A percentile compares a stretch with the other conserved stretches of the same genome.
phyloP scores from a whole-genome alignment of 1,140 invertebrate species.

The Cydia pomonella region DNA sequence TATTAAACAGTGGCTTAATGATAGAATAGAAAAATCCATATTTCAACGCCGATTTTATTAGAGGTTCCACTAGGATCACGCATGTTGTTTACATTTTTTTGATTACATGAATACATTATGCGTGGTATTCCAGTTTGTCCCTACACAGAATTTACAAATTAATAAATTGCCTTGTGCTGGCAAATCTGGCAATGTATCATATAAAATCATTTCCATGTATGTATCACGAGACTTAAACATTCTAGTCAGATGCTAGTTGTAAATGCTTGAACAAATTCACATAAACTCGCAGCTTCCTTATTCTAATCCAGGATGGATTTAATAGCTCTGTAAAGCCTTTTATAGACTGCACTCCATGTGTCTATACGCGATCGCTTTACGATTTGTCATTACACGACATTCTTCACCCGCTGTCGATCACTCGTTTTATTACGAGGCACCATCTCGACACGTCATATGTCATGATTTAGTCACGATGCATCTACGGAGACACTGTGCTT shows the following conservation, averaged over 20 bases:
- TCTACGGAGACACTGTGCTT: background rate
- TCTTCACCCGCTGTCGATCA: slow-evolving; percentile 19
- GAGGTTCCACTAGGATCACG: background rate
- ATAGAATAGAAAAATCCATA: no score
- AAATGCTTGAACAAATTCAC: slow-evolving; percentile 18
- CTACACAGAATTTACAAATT: no score
- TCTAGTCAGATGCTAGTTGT: background rate
- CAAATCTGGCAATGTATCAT: background rate
- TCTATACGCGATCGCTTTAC: slow-evolving; percentile 27
- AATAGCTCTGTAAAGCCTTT: slow-evolving; percentile 26
- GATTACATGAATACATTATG: no score
- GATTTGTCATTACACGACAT: slow-evolving; percentile 28
- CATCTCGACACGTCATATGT: slow-evolving; percentile 11
- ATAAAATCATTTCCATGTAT: background rate
- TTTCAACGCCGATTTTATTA: no score
- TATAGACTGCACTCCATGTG: slow-evolving; percentile 20
- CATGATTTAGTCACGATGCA: slow-evolving; percentile 14
- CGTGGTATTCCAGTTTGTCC: no score
- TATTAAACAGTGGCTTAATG: background rate
- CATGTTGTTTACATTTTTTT: background rate
- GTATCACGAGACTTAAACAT: background rate
- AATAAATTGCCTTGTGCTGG: background rate
- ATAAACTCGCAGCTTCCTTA: slow-evolving; percentile 21
- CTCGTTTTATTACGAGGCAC: slow-evolving; percentile 25
- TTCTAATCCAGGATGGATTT: slow-evolving; percentile 17